A percentile compares a stretch with the other conserved stretches of the same genome.
These are phyloP conservation scores for Andricus grossulariae DNA, from an alignment of 1,140 invertebrate genomes.

Conservation along the genomic window DNA sequence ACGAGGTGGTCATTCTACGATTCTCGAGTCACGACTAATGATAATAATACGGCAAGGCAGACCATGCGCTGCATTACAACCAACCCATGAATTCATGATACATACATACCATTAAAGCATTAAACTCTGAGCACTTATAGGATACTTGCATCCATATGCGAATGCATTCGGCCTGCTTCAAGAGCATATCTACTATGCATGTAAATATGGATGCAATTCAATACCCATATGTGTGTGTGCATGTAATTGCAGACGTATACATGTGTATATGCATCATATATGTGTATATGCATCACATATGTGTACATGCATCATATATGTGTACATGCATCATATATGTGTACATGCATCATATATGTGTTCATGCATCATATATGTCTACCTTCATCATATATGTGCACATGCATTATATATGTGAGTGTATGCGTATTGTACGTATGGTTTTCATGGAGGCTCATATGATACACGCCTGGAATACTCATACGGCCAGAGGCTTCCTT, in stretches of 20 bases:
- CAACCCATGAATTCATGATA: slow-evolving; percentile 24
- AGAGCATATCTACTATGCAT: background rate
- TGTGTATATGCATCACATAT: too few species aligned
- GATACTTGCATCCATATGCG: slow-evolving; percentile 25
- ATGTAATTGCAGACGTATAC: too few species aligned
- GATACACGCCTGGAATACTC: slow-evolving; percentile 21
- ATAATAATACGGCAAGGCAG: background rate
- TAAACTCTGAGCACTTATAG: slow-evolving; percentile 14
- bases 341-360: too few species aligned
- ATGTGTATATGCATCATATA: too few species aligned
- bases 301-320: too few species aligned
- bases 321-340: too few species aligned
- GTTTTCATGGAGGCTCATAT: slow-evolving; percentile 2
- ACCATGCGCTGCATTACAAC: background rate
- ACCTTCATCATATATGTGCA: too few species aligned
- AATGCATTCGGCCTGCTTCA: slow-evolving; percentile 1
- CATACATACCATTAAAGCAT: slow-evolving; percentile 29
- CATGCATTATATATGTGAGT: too few species aligned
- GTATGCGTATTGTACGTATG: background rate
- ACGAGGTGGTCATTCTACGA: background rate
- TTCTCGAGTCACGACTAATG: slow-evolving; percentile 26
- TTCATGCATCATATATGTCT: too few species aligned
- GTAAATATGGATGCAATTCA: background rate
- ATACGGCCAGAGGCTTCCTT: slow-evolving; percentile 1
- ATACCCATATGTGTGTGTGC: background rate